Percentiles rank a stretch among this genome's conserved stretches.
These are phyloP conservation scores for Gymnoscopelus microlampas DNA, from an alignment of 2,797 vertebrate species.

Conservation along the genomic window DNA sequence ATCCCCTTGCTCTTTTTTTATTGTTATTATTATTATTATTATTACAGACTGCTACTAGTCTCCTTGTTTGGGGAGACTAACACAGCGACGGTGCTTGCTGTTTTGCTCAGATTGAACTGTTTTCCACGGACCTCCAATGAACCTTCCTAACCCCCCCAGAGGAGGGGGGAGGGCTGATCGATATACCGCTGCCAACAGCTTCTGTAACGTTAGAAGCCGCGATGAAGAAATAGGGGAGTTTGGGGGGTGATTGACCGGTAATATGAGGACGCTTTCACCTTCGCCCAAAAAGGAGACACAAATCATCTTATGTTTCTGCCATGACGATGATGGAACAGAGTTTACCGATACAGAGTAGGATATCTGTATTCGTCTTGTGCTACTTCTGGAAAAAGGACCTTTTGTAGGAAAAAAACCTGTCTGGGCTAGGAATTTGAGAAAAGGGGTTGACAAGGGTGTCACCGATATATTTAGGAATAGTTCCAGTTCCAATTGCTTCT, in stretches of 20 bases:
- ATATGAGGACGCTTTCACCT: conserved; percentile 33
- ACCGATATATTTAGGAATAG: no score
- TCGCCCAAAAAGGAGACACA: conserved; percentile 58
- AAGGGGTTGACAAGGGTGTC: no score
- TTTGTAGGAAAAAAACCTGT: no score
- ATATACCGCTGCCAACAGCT: conserved; percentile 20
- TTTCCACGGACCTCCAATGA: conserved; percentile 45
- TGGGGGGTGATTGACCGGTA: conserved; percentile 25
- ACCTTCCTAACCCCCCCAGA: conserved; percentile 38
- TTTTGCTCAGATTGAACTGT: conserved; percentile 13
- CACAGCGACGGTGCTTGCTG: no score
- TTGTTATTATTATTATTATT: no score
- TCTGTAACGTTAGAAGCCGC: conserved; percentile 37
- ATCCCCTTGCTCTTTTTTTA: not conserved
- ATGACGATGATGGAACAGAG: no score
- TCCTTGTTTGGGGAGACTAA: conserved; percentile 34
- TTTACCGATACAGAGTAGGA: no score
- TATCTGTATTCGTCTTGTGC: no score
- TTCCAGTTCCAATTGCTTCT: no score
- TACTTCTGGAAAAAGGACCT: no score
- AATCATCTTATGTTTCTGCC: conserved; percentile 13
- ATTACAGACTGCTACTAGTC: conserved; percentile 26
- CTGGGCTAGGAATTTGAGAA: no score
- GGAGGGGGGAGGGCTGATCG: conserved; percentile 26
- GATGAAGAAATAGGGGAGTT: conserved; percentile 2